Base-by-base conservation (phyloP, 2,888 invertebrate genomes). In the Anoncus sp. region DNA sequence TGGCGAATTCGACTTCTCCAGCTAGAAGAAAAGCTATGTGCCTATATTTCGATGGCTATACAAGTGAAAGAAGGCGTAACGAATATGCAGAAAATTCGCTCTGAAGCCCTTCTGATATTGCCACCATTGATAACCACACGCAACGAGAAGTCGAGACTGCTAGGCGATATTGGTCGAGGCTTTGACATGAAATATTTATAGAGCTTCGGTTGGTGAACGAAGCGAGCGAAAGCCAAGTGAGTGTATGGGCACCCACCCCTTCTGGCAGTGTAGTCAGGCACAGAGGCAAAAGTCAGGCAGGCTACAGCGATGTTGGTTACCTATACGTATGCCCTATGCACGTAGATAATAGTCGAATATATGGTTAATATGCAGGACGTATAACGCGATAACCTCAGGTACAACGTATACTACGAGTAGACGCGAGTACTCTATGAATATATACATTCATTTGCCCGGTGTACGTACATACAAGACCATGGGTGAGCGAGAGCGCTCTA, bases 111-210 rank as follows among this genome's bases (percentile, higher is more conserved):
- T 63, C 49, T 18, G 62, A n/a, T 16, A 40, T 59, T 59, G 59
- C 14, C 40, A 24, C 24, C 60, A 60, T 60, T 24, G 20, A 38
- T 38, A 16, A 18, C 38, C 4, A 35, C 60, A 40, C 40, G 38
- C 45, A 47, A 77, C 62, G 45, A 66, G 45, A 71, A 59, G 70
- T 45, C 59, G 70, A 51, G 65, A 60, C 71, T 60, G 53, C 43
- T 40, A 45, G 45, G 45, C 69, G 59, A 70, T 77, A 77, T 77
- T 69, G 73, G 77, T 77, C 65, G 73, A 59, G 63, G 69, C 73
- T 77, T 77, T 73, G 77, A 74, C 73, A 77, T 73, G 73, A 77
- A 77, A 77, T 77, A 77, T 77, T 77, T 73, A 77, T 77, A 60
- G 69, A 40, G 59, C 69, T 65, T 70, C 73, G 35, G 77, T 70